A percentile compares a stretch with the other conserved stretches of the same genome.
These are phyloP conservation scores for Aleiodes testaceus DNA, from an alignment of 2,888 invertebrate species.

Conservation along the genomic window DNA sequence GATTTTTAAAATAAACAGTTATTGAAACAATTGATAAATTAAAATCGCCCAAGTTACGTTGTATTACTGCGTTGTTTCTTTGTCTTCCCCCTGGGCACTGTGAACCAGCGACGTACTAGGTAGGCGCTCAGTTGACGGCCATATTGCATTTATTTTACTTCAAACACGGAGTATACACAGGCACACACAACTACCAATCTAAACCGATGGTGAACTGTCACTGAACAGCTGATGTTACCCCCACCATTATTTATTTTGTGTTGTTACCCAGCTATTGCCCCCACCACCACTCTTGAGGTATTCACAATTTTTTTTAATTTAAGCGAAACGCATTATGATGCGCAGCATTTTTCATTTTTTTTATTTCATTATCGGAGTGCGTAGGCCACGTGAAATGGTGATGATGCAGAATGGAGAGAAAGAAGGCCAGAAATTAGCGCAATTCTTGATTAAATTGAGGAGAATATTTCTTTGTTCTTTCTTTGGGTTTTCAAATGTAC, in stretches of 20 bases:
- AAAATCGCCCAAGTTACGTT: constrained; percentile 12
- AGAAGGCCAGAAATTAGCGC: too few species aligned
- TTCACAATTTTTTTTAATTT: neutral
- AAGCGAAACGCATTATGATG: neutral
- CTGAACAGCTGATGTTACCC: constrained; percentile 69
- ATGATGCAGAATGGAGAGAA: too few species aligned
- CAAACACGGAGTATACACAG: constrained; percentile 43
- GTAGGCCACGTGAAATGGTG: too few species aligned
- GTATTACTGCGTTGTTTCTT: constrained; percentile 68
- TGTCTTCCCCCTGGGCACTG: constrained; percentile 57
- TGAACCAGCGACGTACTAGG: constrained; percentile 57
- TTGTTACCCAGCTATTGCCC: constrained; percentile 27
- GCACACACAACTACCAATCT: constrained; percentile 50
- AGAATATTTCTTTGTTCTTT: too few species aligned
- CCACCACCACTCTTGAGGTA: constrained; percentile 28
- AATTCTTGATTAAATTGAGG: too few species aligned
- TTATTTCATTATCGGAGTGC: too few species aligned
- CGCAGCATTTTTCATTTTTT: too few species aligned
- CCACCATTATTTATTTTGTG: constrained; percentile 34
- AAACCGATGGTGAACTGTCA: constrained; percentile 68
- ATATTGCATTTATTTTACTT: constrained; percentile 68
- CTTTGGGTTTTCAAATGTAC: neutral
- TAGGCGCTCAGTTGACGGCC: constrained; percentile 70
- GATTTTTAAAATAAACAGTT: neutral
- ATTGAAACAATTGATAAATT: neutral